These are phyloP conservation scores for Pogonomyrmex barbatus DNA, from an alignment of 1,140 invertebrate species.

Conservation along the genomic window DNA sequence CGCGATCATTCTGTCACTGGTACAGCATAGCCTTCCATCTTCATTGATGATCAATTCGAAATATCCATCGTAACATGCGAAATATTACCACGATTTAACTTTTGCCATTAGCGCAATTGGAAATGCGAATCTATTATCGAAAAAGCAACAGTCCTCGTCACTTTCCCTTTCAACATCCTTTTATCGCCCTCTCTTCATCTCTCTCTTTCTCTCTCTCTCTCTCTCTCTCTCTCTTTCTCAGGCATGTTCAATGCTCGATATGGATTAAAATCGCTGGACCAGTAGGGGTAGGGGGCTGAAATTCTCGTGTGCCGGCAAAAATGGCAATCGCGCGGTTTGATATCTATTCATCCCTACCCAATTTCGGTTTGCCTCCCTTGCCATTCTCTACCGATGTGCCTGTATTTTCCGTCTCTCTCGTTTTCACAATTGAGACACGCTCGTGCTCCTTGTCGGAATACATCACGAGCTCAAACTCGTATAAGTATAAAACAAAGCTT, in stretches of 20 bases:
- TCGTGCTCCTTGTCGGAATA: constrained; percentile 75
- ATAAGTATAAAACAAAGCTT: constrained; percentile 84
- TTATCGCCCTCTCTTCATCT: constrained; percentile 23
- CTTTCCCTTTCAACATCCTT: constrained; percentile 12
- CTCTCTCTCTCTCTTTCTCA: constrained; percentile 7
- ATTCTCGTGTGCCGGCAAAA: constrained; percentile 76
- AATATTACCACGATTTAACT: constrained; percentile 15
- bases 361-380: constrained; percentile 52
- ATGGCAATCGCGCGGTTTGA: constrained; percentile 84
- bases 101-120: background rate
- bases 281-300: constrained; percentile 47
- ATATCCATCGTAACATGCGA: background rate
- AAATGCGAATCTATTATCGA: constrained; percentile 8
- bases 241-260: constrained; percentile 17
- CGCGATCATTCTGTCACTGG: background rate
- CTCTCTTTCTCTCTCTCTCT: background rate
- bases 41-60: constrained; percentile 1
- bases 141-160: constrained; percentile 13
- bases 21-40: background rate
- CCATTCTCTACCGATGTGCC: constrained; percentile 57
- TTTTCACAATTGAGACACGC: constrained; percentile 26
- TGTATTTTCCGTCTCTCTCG: constrained; percentile 50
- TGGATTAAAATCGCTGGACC: constrained; percentile 66
- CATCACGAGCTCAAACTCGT: constrained; percentile 78
- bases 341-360: constrained; percentile 71